Evolutionary conservation across 2,888 invertebrate genomes (phyloP).

Genomic region (Ernsta delagoae): DNA sequence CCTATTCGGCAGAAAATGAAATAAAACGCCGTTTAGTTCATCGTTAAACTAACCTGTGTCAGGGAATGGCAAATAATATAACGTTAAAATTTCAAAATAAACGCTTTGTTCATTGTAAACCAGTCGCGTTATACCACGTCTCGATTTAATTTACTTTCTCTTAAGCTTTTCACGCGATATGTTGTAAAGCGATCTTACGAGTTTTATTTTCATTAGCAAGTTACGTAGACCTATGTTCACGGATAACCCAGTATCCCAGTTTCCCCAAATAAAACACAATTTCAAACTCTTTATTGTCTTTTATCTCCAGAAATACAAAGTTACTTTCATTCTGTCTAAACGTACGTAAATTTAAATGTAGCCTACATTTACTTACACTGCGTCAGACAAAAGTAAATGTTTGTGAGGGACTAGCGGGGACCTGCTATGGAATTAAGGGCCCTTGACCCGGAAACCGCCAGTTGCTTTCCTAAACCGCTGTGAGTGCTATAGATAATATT

Average conservation of each 20-base stretch:
- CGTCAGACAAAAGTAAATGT: background rate
- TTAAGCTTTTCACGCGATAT: no score
- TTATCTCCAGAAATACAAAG: background rate
- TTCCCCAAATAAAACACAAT: background rate
- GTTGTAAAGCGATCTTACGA: no score
- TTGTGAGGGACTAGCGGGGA: background rate
- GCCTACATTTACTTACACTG: background rate
- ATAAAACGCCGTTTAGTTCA: no score
- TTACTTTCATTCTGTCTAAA: background rate
- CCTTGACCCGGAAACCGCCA: constrained; percentile 1
- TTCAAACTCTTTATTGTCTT: background rate
- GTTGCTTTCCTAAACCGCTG: background rate
- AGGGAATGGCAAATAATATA: no score
- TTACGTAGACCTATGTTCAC: no score
- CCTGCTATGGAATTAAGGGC: constrained; percentile 4
- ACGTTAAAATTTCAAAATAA: no score
- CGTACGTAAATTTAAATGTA: constrained; percentile 1
- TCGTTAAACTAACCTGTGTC: no score
- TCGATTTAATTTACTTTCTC: no score
- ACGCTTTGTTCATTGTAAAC: no score
- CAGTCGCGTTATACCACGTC: no score
- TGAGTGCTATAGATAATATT: background rate
- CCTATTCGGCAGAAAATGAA: no score
- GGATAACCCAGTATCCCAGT: background rate
- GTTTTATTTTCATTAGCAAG: no score